Evolutionary conservation across 2,113 vertebrate species (phyloP).

Genomic region (Ageneiosus marmoratus): DNA sequence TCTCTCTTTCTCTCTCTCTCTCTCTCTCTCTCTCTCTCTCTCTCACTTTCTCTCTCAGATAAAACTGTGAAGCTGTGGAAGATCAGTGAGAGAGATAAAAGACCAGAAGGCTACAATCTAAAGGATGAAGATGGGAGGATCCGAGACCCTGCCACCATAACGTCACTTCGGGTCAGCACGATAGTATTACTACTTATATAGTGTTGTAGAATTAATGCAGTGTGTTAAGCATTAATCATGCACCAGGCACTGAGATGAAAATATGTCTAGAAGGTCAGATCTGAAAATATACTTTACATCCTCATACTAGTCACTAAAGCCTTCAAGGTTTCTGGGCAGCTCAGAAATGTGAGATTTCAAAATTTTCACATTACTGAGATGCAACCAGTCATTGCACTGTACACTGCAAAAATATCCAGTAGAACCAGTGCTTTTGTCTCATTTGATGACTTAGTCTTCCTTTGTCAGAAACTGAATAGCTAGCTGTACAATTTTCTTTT

Average conservation of each 20-base stretch:
- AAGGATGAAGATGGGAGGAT: slow-evolving; percentile 96
- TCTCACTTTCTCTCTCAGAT: slow-evolving; percentile 68
- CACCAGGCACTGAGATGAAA: background rate
- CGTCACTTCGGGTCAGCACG: slow-evolving; percentile 84
- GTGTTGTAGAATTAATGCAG: background rate
- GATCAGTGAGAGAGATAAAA: slow-evolving; percentile 96
- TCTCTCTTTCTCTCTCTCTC: background rate
- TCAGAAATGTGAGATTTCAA: background rate
- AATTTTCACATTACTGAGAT: no score
- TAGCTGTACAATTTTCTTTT: background rate
- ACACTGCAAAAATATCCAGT: background rate
- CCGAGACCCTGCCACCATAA: slow-evolving; percentile 93
- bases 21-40: background rate
- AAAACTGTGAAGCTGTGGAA: slow-evolving; percentile 99
- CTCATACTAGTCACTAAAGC: background rate
- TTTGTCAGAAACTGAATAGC: slow-evolving; percentile 12
- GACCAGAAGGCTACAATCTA: slow-evolving; percentile 96
- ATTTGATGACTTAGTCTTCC: background rate
- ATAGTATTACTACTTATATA: background rate
- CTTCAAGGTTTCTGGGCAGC: background rate
- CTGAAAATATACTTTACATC: background rate
- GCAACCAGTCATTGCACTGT: background rate
- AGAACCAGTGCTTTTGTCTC: background rate
- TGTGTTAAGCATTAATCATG: background rate
- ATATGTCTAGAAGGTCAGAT: background rate